These are phyloP conservation scores for Dipodomys ordii DNA, from an alignment of 2,113 vertebrate species.

Conservation along the genomic window DNA sequence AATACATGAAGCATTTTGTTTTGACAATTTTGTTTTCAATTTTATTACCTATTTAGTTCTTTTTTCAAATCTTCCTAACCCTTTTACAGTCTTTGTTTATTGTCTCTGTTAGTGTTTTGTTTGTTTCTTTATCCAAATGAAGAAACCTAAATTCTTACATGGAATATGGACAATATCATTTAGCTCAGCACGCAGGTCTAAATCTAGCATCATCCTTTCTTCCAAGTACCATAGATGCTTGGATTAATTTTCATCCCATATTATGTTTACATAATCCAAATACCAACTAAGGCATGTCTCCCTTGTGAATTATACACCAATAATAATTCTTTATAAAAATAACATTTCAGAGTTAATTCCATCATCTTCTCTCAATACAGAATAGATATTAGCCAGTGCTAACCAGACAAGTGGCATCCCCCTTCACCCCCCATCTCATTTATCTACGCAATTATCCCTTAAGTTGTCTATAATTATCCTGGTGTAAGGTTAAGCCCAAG, in stretches of 20 bases:
- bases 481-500: constrained; percentile 45
- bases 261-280: constrained; percentile 34
- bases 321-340: constrained; percentile 66
- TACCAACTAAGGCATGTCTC: constrained; percentile 32
- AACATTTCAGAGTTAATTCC: constrained; percentile 48
- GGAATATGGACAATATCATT: neutral
- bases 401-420: constrained; percentile 20
- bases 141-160: neutral
- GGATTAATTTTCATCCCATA: constrained; percentile 40
- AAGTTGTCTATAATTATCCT: constrained; percentile 64
- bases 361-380: constrained; percentile 33
- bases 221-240: neutral
- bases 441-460: constrained; percentile 65
- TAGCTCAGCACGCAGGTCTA: neutral
- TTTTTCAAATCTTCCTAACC: neutral
- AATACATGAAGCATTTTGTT: neutral
- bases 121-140: neutral
- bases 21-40: constrained; percentile 22
- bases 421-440: constrained; percentile 48
- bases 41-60: neutral
- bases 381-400: constrained; percentile 6
- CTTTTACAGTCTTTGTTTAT: neutral
- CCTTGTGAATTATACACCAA: constrained; percentile 24
- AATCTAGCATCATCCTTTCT: constrained; percentile 18
- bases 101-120: no score